Base-by-base conservation (phyloP, 2,797 vertebrate genomes). In the Bradypodion pumilum region DNA sequence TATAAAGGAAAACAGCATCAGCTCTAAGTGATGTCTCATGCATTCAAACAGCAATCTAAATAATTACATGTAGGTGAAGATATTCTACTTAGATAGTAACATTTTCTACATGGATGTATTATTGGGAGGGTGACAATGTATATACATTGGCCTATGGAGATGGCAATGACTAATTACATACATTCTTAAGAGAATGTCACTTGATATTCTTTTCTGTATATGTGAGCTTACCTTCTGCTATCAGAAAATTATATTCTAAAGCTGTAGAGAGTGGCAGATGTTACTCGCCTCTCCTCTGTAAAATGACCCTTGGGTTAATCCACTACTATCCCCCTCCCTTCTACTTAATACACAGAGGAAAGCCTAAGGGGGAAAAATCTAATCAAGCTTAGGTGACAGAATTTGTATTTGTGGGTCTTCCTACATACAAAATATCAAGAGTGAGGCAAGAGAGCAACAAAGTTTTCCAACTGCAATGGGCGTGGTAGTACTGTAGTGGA, bases 21-120 rank as follows among this genome's bases (percentile, higher is more conserved):
- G 68, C n/a, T 63, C 65, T 84, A 82, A 77, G 72, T 59, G 1
- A 63, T 69, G 62, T 70, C 76, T 81, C 84, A 56, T 73, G 15
- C 60, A 1, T 0, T 9, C 0, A 3, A 0, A 29, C 7, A 70
- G 63, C 0, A 5, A 42, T 40, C 25, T 5, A 8, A 49, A 69
- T 1, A 2, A 74, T 1, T 77, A 68, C 5, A 3, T 2, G 75
- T 74, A 89, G 49, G 75, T 72, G 32, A 1, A 80, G 0, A 1
- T 16, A 21, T 42, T 76, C 23, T 60, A 80, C 70, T 65, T 0
- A 2, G 21, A 2, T 10, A 65, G 7, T 15, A 49, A 44, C 13
- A 12, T 2, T n/a, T 77, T 84, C 23, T 19, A 60, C 37, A 32
- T 68, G 5, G 15, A 77, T 59, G 19, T 29, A 21, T n/a, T n/a